These are phyloP conservation scores for Portunus trituberculatus DNA, from an alignment of 1,140 invertebrate genomes.

Conservation along the genomic window DNA sequence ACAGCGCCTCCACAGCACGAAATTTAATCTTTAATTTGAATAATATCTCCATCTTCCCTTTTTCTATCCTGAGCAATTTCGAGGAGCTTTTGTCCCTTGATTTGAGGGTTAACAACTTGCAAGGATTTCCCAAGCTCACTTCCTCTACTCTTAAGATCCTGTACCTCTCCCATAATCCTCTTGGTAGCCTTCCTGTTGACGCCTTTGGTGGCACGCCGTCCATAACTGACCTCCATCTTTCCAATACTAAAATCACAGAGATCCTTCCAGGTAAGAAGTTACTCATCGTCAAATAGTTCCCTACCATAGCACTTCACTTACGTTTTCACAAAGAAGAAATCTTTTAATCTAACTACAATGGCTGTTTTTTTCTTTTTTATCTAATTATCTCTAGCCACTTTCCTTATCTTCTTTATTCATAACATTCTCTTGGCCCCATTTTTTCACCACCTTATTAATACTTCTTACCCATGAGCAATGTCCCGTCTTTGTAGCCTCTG, in stretches of 20 bases:
- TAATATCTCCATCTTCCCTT: conserved; percentile 15
- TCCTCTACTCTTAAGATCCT: not conserved
- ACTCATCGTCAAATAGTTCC: not conserved
- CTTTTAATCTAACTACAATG: not conserved
- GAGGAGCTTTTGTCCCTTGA: not conserved
- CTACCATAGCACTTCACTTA: not conserved
- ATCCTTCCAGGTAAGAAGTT: not conserved
- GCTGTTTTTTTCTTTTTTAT: not conserved
- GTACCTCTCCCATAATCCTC: conserved; percentile 17
- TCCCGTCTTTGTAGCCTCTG: not conserved
- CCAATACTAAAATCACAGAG: not conserved
- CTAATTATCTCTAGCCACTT: not conserved
- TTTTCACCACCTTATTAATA: too few relatives aligned
- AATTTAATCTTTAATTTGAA: not conserved
- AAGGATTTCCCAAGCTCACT: not conserved
- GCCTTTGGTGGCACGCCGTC: not conserved
- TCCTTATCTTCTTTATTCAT: not conserved
- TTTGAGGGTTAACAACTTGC: not conserved
- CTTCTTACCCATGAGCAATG: not conserved
- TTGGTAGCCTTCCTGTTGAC: not conserved
- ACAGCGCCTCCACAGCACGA: not conserved
- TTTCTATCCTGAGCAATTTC: not conserved
- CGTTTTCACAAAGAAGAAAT: not conserved
- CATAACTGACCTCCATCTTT: conserved; percentile 3
- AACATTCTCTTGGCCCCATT: too few relatives aligned